Conservation (phyloP, 1,140 invertebrate genomes). For the Nephotettix cincticeps region DNA sequence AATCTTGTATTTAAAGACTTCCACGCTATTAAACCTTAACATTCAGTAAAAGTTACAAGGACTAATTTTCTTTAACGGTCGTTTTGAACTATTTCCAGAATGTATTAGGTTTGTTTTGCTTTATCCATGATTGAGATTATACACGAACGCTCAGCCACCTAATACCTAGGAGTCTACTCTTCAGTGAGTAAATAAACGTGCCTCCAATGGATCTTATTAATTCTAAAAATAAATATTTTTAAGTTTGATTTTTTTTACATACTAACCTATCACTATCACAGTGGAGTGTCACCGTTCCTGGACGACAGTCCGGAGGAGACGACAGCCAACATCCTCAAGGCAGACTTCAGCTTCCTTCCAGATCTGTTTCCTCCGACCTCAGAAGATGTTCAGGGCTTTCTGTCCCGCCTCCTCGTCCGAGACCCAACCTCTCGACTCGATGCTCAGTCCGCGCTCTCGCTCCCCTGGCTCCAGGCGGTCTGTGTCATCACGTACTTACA, state of each 20-base stretch:
- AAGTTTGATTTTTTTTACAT: not conserved
- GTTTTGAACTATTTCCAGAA: too few relatives aligned
- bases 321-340: constrained; percentile 77
- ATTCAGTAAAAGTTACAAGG: too few relatives aligned
- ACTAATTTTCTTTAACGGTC: too few relatives aligned
- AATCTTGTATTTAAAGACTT: too few relatives aligned
- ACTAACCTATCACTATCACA: constrained; percentile 46
- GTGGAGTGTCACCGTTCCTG: constrained; percentile 75
- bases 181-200: too few relatives aligned
- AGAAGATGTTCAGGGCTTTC: not conserved
- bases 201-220: not conserved
- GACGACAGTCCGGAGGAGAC: constrained; percentile 83
- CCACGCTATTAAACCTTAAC: too few relatives aligned
- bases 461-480: not conserved
- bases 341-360: constrained; percentile 55
- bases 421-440: not conserved
- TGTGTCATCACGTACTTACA: not conserved
- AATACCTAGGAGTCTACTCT: too few relatives aligned
- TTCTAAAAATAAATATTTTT: not conserved
- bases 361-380: constrained; percentile 9
- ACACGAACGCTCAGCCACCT: too few relatives aligned
- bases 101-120: too few relatives aligned
- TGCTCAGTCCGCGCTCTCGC: not conserved
- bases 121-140: too few relatives aligned
- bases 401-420: not conserved